These are phyloP conservation scores for Ptilorrhoa leucosticta DNA, from an alignment of 2,113 vertebrate species.

Conservation along the genomic window DNA sequence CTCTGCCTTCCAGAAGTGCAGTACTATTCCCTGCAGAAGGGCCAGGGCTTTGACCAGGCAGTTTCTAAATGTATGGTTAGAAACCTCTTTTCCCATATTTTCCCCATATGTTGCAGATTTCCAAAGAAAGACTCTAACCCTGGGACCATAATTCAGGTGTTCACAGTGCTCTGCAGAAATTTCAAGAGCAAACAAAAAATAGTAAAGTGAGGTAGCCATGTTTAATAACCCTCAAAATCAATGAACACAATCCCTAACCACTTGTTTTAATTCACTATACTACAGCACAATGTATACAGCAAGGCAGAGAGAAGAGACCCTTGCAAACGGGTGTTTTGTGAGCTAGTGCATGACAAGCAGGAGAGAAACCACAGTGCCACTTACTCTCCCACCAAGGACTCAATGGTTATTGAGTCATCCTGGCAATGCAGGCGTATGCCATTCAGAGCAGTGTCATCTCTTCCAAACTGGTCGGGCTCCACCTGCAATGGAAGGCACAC, in stretches of 20 bases:
- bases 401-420: neutral
- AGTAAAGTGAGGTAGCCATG: rapidly evolving
- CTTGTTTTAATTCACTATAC: neutral
- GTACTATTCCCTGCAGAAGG: neutral
- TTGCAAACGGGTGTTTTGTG: neutral
- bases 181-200: neutral
- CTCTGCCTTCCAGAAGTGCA: neutral
- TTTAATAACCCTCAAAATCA: neutral
- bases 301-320: neutral
- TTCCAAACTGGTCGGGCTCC: neutral
- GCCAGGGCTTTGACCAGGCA: neutral
- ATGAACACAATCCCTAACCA: neutral
- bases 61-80: neutral
- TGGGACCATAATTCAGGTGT: neutral
- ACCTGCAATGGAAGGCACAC: neutral
- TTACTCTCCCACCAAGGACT: neutral
- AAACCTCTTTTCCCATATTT: neutral
- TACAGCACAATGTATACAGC: neutral
- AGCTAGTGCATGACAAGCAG: neutral
- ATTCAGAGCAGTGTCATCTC: neutral
- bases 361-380: neutral
- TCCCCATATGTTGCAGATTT: neutral
- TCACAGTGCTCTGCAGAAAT: neutral
- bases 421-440: neutral
- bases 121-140: neutral